Evolutionary conservation across 2,888 invertebrate species (phyloP), one percentile per base, ranked within the genome.

Genomic region (Coleophora deauratella): DNA sequence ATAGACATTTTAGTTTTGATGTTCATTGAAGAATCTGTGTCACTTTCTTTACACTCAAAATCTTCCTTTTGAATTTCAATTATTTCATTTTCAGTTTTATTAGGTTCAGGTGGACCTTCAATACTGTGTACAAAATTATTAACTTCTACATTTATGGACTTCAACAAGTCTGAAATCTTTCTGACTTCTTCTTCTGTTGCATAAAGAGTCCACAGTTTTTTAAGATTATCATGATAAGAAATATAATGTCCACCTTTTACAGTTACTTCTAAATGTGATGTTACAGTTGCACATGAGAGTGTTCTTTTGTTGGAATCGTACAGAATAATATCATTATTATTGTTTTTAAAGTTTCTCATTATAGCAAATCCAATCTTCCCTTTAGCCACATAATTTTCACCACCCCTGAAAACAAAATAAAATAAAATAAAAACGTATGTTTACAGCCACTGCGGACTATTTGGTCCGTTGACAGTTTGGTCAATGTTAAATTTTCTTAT

Each of bases 281-380:
- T 54, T 31, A 78, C 47, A 38, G 59, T 61, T 36, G 68, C 58
- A 51, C 58, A 64, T 11, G 82, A 84, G 35, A 85, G 43, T 32
- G 76, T 75, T 14, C 51, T 55, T 66, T 82, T 85, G 45, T 68
- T 72, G 3, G 73, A 65, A 49, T 79, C 73, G 67, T 84, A 85
- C 2, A 85, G 57, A 21, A 84, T 52, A 38, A 81, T 66, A 46
- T 69, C 71, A 47, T 71, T 58, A 41, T 43, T 46, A 42, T 56
- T 61, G 49, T 59, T 59, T 54, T 69, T 74, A 2, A 60, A 43
- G 15, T 63, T 54, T 57, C 73, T 78, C 39, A 82, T 43, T 39
- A 85, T 59, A n/a, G 80, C 82, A 62, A 84, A 73, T 9, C 82
- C 84, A 35, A 82, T 45, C 54, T 71, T 80, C 37, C 80, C 81